Base-by-base conservation (phyloP, 2,113 vertebrate species). In the Neoarius graeffei region DNA sequence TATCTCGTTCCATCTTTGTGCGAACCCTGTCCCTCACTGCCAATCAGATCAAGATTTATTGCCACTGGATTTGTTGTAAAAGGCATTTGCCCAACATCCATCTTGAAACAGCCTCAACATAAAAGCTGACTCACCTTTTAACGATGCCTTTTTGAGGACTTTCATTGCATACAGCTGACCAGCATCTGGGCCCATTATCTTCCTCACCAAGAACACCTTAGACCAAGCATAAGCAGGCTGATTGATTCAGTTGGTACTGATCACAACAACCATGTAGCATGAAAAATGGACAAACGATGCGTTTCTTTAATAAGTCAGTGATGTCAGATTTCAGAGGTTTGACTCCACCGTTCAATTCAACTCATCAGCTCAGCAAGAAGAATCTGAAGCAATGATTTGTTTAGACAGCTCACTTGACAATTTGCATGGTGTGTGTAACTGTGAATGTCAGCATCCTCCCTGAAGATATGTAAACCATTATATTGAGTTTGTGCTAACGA, bases 161-260 rank as follows among this genome's bases (percentile, higher is more conserved):
- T 99, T 99, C 98, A 99, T 99, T 95, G 98, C 98, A 96, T 99
- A 99, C 91, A 99, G 96, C 92, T 99, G 97, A 66, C 96, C 97
- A 92, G 97, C 96, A 95, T 99, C 98, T 89, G 98, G 97, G 90
- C 98, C 98, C 52, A 97, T 91, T 48, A 97, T 94, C 95, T 99
- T 99, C 89, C 97, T 94, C 89, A 99, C 98, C 0, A 99, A 96
- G 93, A 99, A 99, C 81, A 99, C 98, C 98, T 99, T 93, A 73
- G 54, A 83, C 20, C 57, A 76, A 83, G 27, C 19, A 73, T 8
- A 88, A 52, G 5, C n/a, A 19, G 62, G 7, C 19, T 10, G 60
- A 80, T 30, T 60, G 13, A 30, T 7, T 57, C 30, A 56, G 67
- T 66, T 69, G 9, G 52, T 35, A 52, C 11, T 30, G 56, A 52